These are phyloP conservation scores for Phrynocephalus guinanensis DNA, from an alignment of 2,797 vertebrate species.

Conservation along the genomic window DNA sequence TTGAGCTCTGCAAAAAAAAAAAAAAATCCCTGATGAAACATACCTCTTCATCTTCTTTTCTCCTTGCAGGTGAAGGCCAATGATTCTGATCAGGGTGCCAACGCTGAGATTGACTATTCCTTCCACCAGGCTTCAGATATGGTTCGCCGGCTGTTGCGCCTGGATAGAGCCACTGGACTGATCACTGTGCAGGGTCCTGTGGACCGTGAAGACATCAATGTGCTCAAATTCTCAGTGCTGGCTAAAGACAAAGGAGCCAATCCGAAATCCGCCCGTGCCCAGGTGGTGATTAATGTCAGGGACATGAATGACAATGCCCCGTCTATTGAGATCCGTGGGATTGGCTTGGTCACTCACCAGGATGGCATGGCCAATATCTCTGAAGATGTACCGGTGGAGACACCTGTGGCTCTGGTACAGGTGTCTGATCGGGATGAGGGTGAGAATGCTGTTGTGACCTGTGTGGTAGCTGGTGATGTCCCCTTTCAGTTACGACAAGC, in stretches of 20 bases:
- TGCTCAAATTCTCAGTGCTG: constrained; percentile 90
- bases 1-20: too few relatives aligned
- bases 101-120: constrained; percentile 92
- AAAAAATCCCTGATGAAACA: background rate
- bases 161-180: constrained; percentile 89
- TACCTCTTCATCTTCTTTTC: background rate
- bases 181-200: constrained; percentile 92
- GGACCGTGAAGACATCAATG: constrained; percentile 91
- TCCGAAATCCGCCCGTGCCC: constrained; percentile 88
- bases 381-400: constrained; percentile 93
- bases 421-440: constrained; percentile 96
- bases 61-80: constrained; percentile 90
- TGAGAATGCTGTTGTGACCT: constrained; percentile 95
- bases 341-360: constrained; percentile 93
- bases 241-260: constrained; percentile 93
- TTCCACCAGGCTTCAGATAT: constrained; percentile 89
- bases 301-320: constrained; percentile 96
- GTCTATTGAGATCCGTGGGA: constrained; percentile 94
- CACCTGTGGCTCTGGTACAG: constrained; percentile 93
- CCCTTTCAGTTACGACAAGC: constrained; percentile 94
- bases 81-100: constrained; percentile 91
- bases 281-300: constrained; percentile 88
- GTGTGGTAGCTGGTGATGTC: constrained; percentile 94
- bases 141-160: constrained; percentile 89
- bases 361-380: constrained; percentile 96